Conservation (phyloP, 2,888 invertebrate genomes). For the Polydrusus cervinus region DNA sequence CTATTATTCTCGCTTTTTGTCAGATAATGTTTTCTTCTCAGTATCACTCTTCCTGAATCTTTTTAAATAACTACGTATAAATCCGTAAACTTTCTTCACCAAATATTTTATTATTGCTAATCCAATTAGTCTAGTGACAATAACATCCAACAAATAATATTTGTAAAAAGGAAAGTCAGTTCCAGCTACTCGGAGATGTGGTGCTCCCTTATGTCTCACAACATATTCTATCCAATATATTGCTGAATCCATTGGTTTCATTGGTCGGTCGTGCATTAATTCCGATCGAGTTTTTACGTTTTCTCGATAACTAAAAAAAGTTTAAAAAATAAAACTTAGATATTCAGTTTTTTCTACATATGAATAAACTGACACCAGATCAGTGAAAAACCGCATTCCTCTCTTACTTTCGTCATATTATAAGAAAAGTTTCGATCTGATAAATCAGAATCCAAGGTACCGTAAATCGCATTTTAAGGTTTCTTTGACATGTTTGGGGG, state of each 20-base stretch:
- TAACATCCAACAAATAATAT: conserved; percentile 61
- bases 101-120: conserved; percentile 3
- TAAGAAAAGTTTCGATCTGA: too few relatives aligned
- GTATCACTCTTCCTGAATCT: background rate
- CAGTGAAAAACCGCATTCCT: too few relatives aligned
- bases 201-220: conserved; percentile 62
- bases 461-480: too few relatives aligned
- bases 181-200: conserved; percentile 61
- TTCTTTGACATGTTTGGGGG: too few relatives aligned
- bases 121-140: conserved; percentile 28
- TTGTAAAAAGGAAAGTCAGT: conserved; percentile 61
- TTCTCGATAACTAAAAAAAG: conserved; percentile 59
- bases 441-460: too few relatives aligned
- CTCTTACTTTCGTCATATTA: too few relatives aligned
- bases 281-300: conserved; percentile 59
- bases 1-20: background rate
- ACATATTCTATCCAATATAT: conserved; percentile 65
- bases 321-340: too few relatives aligned
- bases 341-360: too few relatives aligned
- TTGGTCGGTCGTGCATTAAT: conserved; percentile 61
- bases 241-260: conserved; percentile 61
- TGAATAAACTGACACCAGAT: too few relatives aligned
- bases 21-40: background rate
- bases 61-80: background rate
- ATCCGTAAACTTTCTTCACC: background rate